Percentiles rank a stretch among this genome's conserved stretches.
Conservation (phyloP, 2,113 vertebrate species). For the Rynchops niger region DNA sequence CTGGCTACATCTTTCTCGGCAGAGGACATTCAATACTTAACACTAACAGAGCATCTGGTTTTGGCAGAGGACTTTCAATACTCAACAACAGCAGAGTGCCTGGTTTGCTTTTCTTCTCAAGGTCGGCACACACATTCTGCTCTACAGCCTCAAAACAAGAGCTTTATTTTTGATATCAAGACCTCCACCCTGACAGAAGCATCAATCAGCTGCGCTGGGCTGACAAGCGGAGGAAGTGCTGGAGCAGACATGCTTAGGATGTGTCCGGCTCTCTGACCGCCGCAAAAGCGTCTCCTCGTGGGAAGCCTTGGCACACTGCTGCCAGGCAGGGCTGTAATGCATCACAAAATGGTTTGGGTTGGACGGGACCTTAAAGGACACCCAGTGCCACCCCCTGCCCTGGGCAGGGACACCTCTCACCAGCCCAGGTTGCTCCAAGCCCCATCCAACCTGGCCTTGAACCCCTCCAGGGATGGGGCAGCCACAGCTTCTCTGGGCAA, state of each 20-base stretch:
- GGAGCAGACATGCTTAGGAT: neutral
- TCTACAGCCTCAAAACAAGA: neutral
- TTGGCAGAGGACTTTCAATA: neutral
- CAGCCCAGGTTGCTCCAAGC: too few species aligned
- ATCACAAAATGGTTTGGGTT: too few species aligned
- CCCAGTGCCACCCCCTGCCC: too few species aligned
- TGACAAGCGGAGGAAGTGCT: neutral
- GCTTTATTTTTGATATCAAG: neutral
- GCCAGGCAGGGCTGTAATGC: neutral
- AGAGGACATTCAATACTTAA: neutral
- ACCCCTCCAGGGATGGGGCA: too few species aligned
- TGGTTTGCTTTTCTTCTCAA: neutral
- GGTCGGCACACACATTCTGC: neutral
- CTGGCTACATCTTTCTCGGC: neutral
- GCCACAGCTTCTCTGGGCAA: too few species aligned
- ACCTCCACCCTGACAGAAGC: neutral
- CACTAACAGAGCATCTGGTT: accelerated
- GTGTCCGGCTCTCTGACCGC: accelerated
- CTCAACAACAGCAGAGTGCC: accelerated
- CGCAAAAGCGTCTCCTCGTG: accelerated
- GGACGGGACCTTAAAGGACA: too few species aligned
- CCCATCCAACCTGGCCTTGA: too few species aligned
- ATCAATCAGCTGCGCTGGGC: neutral
- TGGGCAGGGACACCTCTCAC: too few species aligned
- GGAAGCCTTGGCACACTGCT: neutral